A percentile compares a stretch with the other conserved stretches of the same genome.
Conservation (phyloP, 1,140 invertebrate species). For the Leptopilina boulardi region DNA sequence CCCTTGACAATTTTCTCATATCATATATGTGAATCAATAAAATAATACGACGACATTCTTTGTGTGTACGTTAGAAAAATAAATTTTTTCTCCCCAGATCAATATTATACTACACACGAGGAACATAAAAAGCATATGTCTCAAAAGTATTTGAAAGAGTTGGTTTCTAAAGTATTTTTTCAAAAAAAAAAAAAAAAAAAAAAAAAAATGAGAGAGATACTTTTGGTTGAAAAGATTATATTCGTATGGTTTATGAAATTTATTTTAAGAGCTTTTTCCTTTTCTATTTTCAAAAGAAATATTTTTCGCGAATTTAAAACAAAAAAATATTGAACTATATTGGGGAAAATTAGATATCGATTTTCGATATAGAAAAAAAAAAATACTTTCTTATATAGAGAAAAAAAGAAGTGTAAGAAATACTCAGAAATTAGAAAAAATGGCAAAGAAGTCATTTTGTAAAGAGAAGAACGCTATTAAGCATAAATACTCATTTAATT, state of each 20-base stretch:
- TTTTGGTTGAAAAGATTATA: not conserved
- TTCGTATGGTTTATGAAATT: not conserved
- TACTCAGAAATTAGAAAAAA: not conserved
- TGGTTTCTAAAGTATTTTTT: not conserved
- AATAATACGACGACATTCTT: not conserved
- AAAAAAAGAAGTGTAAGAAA: not conserved
- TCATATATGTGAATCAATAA: not conserved
- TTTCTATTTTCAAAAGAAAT: not conserved
- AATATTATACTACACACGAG: not conserved
- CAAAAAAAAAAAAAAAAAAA: no score
- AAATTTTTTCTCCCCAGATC: not conserved
- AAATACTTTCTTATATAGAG: not conserved
- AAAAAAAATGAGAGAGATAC: not conserved
- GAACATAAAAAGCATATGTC: not conserved
- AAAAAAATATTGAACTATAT: no score
- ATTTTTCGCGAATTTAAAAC: no score
- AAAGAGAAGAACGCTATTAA: slow-evolving; percentile 33
- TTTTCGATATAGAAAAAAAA: not conserved
- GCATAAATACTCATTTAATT: slow-evolving; percentile 50
- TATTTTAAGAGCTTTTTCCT: not conserved
- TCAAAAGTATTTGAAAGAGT: not conserved
- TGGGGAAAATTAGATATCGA: not conserved
- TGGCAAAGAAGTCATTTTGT: not conserved
- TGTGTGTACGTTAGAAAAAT: not conserved
- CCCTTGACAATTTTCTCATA: not conserved